Percentiles rank a stretch among this genome's conserved stretches.
Evolutionary conservation across 2,113 vertebrate species (phyloP).

Genomic region (Nycticebus coucang): DNA sequence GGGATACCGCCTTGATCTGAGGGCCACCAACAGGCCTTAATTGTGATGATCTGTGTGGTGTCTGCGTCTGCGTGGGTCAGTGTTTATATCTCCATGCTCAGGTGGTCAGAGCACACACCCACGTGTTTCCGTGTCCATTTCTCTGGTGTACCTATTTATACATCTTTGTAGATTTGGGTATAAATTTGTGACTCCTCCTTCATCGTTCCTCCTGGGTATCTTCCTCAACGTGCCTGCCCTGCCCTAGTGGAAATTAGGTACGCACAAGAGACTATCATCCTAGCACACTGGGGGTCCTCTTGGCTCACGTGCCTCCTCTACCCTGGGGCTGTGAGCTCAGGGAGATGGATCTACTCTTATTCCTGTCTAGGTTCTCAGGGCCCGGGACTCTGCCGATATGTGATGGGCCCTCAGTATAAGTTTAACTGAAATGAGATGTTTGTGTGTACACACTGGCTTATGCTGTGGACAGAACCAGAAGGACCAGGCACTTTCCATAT

Average conservation of each 20-base stretch:
- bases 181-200: not conserved
- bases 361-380: not conserved
- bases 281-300: not conserved
- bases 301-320: not conserved
- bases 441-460: not conserved
- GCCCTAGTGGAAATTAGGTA: not conserved
- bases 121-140: not conserved
- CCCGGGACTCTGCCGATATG: not conserved
- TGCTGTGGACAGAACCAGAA: not conserved
- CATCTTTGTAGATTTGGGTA: not conserved
- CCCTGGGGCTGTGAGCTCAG: not conserved
- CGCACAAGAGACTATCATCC: not conserved
- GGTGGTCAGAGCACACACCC: not conserved
- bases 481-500: not conserved
- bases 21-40: not conserved
- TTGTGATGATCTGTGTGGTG: not conserved
- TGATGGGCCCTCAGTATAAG: not conserved
- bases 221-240: not conserved
- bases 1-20: not conserved
- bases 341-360: not conserved
- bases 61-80: not conserved
- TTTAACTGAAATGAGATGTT: slow-evolving; percentile 5
- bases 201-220: not conserved
- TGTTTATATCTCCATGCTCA: not conserved
- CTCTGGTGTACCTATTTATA: not conserved